These are phyloP conservation scores for Tenthredo distinguenda DNA, from an alignment of 2,888 invertebrate genomes.

Conservation along the genomic window DNA sequence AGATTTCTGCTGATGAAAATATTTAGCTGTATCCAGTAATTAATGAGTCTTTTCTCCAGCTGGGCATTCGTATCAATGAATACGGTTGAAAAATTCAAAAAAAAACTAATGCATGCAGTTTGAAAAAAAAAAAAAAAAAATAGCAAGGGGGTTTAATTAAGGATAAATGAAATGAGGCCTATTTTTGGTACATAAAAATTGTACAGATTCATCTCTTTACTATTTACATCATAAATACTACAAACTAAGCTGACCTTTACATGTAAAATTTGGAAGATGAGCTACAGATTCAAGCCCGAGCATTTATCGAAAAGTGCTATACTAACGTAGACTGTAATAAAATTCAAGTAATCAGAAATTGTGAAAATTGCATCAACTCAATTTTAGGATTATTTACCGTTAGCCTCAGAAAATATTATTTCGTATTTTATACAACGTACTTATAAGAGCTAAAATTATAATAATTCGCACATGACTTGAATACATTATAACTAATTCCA, in stretches of 20 bases:
- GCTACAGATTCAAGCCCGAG: background rate
- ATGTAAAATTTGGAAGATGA: background rate
- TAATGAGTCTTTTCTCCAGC: background rate
- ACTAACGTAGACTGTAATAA: background rate
- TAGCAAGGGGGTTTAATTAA: background rate
- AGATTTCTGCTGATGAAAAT: background rate
- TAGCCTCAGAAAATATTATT: background rate
- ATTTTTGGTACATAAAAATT: slow-evolving; percentile 24
- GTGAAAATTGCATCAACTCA: background rate
- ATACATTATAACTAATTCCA: background rate
- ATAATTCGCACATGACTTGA: background rate
- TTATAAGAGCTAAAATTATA: background rate
- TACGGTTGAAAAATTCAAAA: background rate
- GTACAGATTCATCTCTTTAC: slow-evolving; percentile 26
- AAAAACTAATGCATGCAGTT: background rate
- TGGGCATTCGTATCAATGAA: background rate
- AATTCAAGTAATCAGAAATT: background rate
- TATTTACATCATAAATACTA: slow-evolving; percentile 50
- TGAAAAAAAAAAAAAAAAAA: background rate
- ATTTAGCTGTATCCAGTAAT: background rate
- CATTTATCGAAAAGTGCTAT: background rate
- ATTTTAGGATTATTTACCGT: background rate
- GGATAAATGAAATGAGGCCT: background rate
- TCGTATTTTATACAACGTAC: background rate
- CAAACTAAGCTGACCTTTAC: background rate